Base-by-base conservation (phyloP, 2,113 vertebrate species). In the Notarius quadriscutis region DNA sequence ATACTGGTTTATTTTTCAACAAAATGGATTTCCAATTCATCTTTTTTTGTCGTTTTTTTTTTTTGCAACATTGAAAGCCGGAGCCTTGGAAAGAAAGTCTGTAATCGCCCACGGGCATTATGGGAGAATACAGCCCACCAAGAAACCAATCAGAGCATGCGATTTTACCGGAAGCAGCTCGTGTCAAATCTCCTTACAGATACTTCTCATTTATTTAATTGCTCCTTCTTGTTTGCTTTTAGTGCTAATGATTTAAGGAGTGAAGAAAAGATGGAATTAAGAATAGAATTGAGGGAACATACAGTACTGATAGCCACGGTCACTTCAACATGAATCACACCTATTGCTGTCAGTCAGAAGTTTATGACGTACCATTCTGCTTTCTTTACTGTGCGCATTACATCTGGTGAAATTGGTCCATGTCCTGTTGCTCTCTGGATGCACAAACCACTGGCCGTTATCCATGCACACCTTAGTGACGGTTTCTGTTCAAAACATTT, bases 401-500 rank as follows among this genome's bases (percentile, higher is more conserved):
- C 98, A 99, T 86, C 92, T 95, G 5, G 97, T 99, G 89, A 96
- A 99, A 92, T 99, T 98, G 65, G 97, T 98, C 98, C 98, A 99
- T 0, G 96, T 99, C 81, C 97, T 94, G 92, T 99, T 99, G 93
- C 98, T 99, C 71, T 94, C 94, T 2, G 98, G 98, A 87, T 99
- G 98, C 67, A 94, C 93, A 90, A 99, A 99, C 98, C 98, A 99
- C 20, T 96, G 92, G 25, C 98, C 98, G 1, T 91, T 95, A 53
- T 94, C 93, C 34, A 96, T 96, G 89, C 98, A 99, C 87, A 97
- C 97, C 95, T 99, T 99, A 4, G 95, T 96, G 48, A 96, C 98
- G 94, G 97, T 98, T 93, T 99, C 98, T 99, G 93, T 87, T 83
- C 67, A 89, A 92, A 84, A 85, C 60, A 88, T 41, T 12, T 88